Evolutionary conservation across 1,140 invertebrate genomes (phyloP).

Genomic region (Aphelenchoides avenae): DNA sequence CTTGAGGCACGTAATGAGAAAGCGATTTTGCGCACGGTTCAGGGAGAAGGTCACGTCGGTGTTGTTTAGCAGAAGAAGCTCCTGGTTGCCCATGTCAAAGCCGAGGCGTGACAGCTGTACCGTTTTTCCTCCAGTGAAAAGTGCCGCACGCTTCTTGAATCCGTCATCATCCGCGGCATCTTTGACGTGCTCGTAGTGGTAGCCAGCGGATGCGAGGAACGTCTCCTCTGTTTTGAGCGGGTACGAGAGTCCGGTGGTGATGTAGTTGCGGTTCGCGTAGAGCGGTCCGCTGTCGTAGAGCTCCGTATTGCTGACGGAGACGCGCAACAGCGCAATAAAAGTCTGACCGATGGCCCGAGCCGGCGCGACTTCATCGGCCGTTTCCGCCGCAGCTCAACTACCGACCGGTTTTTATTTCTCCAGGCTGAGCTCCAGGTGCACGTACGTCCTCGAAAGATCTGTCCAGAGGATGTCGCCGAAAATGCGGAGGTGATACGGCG

Average conservation of each 20-base stretch:
- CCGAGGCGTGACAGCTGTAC: slow-evolving; percentile 5
- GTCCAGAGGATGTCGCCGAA: slow-evolving; percentile 20
- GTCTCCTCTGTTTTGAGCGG: slow-evolving; percentile 8
- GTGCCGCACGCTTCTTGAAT: slow-evolving; percentile 3
- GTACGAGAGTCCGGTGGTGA: slow-evolving; percentile 11
- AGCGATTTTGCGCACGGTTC: not conserved
- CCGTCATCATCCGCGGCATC: not conserved
- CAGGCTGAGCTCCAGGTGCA: slow-evolving; percentile 8
- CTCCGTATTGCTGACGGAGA: slow-evolving; percentile 16
- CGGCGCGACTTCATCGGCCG: not conserved
- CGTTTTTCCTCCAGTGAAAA: not conserved
- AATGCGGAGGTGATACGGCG: slow-evolving; percentile 14
- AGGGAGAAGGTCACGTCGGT: slow-evolving; percentile 1
- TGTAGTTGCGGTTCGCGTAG: too few species aligned
- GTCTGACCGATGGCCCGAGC: slow-evolving; percentile 26
- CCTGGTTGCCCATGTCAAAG: too few species aligned
- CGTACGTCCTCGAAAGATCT: slow-evolving; percentile 18
- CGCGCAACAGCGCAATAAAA: slow-evolving; percentile 18
- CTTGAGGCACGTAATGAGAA: too few species aligned
- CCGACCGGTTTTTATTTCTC: not conserved
- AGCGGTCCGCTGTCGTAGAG: slow-evolving; percentile 20
- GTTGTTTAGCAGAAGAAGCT: too few species aligned
- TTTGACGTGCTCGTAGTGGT: not conserved
- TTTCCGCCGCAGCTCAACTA: not conserved
- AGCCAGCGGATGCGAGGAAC: slow-evolving; percentile 11